These are phyloP conservation scores for Cervus canadensis DNA, from an alignment of 2,113 vertebrate genomes.

Conservation along the genomic window DNA sequence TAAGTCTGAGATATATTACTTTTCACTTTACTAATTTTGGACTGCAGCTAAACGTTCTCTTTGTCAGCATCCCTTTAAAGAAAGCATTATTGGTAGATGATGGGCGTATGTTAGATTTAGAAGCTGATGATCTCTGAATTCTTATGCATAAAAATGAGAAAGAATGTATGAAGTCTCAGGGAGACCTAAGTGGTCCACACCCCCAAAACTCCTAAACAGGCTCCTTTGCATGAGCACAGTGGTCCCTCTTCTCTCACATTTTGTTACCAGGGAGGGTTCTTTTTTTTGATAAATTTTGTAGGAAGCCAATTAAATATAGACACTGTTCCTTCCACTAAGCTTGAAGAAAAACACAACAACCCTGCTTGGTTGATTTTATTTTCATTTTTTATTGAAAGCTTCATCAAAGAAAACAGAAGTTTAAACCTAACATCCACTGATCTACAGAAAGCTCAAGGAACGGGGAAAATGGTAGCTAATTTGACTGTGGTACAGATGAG, in stretches of 20 bases:
- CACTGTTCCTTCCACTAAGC: not conserved
- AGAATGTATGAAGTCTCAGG: not conserved
- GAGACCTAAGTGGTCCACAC: not conserved
- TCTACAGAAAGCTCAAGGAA: conserved; percentile 96
- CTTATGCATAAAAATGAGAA: not conserved
- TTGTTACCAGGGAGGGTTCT: not conserved
- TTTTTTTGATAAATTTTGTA: not conserved
- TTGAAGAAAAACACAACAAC: conserved; percentile 67
- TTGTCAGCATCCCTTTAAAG: not conserved
- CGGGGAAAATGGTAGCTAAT: conserved; percentile 90
- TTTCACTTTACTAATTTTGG: not conserved
- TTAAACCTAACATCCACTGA: conserved; percentile 97
- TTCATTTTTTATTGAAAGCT: conserved; percentile 97
- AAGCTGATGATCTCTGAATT: not conserved
- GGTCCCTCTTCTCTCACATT: not conserved
- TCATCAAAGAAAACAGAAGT: conserved; percentile 98
- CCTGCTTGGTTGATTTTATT: conserved; percentile 77
- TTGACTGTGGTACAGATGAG: conserved; percentile 91
- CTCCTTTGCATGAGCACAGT: not conserved
- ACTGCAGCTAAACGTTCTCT: not conserved
- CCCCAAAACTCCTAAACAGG: no score
- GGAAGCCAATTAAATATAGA: not conserved
- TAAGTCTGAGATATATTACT: not conserved
- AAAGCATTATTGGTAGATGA: not conserved
- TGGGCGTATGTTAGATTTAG: not conserved